Percentiles rank a stretch among this genome's conserved stretches.
Conservation (phyloP, 2,888 invertebrate genomes). For the Ommatoiulus sabulosus region DNA sequence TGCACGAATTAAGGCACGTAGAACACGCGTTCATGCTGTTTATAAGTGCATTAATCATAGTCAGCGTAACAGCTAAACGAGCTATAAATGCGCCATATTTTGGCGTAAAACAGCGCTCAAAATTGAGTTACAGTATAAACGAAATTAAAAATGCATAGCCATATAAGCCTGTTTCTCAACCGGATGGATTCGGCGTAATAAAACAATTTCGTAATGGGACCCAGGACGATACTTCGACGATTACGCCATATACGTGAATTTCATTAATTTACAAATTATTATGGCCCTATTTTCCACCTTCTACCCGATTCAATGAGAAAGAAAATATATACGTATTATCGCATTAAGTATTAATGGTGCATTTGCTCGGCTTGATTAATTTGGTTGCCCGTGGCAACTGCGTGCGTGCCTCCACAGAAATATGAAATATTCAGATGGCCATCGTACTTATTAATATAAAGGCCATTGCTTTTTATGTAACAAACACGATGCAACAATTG, state of each 20-base stretch:
- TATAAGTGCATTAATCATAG: slow-evolving; percentile 1
- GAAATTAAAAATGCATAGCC: neutral
- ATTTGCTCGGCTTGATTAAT: slow-evolving; percentile 30
- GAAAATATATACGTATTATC: neutral
- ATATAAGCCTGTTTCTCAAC: neutral
- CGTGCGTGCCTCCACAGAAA: neutral
- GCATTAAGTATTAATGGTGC: slow-evolving; percentile 40
- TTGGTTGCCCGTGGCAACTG: slow-evolving; percentile 1
- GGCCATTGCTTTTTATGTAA: too few species aligned
- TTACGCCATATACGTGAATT: slow-evolving; percentile 10
- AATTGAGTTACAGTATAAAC: neutral
- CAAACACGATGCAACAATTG: too few species aligned
- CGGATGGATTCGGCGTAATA: neutral
- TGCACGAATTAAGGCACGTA: neutral
- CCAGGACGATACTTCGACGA: neutral
- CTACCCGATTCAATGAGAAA: slow-evolving; percentile 17
- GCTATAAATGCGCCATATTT: neutral
- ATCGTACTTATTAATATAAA: neutral
- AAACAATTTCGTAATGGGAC: slow-evolving; percentile 38
- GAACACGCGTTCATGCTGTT: neutral
- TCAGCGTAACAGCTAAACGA: neutral
- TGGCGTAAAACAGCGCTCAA: neutral
- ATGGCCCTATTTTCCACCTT: neutral
- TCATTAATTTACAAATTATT: slow-evolving; percentile 23
- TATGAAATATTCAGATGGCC: slow-evolving; percentile 22